phyloP scores from a whole-genome alignment of 2,888 invertebrate genomes.

The Nemapogon koenigi region DNA sequence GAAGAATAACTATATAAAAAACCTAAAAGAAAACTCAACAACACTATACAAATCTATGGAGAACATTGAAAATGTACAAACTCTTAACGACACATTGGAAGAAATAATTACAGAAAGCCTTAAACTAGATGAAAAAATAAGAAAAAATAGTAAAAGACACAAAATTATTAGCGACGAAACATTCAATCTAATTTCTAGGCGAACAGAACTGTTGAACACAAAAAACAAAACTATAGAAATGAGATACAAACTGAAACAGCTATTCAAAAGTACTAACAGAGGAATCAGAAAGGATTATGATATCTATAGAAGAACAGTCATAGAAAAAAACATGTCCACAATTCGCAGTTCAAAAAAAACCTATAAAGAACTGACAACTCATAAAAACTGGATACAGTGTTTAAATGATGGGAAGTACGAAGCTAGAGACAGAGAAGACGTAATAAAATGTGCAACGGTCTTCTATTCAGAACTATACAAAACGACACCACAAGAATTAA shows the following conservation, averaged over 20 bases:
- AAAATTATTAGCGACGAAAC: not conserved
- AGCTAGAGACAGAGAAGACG: too few relatives aligned
- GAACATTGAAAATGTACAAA: not conserved
- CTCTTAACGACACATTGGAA: not conserved
- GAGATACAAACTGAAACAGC: not conserved
- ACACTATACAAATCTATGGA: not conserved
- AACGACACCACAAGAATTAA: too few relatives aligned
- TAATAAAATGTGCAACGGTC: too few relatives aligned
- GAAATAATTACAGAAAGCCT: not conserved
- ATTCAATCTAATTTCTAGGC: not conserved
- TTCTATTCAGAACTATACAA: too few relatives aligned
- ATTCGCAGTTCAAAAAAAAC: not conserved
- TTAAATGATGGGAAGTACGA: slow-evolving; percentile 1
- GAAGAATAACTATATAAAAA: not conserved
- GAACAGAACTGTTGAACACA: not conserved
- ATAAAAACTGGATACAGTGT: slow-evolving; percentile 5
- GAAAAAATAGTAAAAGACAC: not conserved
- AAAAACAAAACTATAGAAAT: not conserved
- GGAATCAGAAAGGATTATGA: slow-evolving; percentile 2
- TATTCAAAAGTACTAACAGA: not conserved
- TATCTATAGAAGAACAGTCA: slow-evolving; percentile 1
- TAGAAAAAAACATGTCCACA: slow-evolving; percentile 1
- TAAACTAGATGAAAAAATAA: not conserved
- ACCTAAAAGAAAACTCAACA: too few relatives aligned
- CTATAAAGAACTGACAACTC: slow-evolving; percentile 5